phyloP scores from a whole-genome alignment of 2,797 vertebrate species.

The Lophius americanus region DNA sequence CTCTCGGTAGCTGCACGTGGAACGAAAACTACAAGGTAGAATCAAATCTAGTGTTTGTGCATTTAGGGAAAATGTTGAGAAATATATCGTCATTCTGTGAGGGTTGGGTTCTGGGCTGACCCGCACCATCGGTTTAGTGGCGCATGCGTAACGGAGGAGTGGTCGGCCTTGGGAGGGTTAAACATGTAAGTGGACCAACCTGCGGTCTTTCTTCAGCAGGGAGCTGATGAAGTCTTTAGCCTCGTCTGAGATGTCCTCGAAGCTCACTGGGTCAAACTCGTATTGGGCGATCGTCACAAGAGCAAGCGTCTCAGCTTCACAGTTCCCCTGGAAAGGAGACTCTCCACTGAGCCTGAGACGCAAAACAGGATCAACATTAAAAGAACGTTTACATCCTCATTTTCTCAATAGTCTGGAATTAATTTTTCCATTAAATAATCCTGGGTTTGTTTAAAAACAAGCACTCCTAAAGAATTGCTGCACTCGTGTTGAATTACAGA shows the following conservation, averaged over 20 bases:
- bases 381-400: background rate
- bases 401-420: too few species aligned
- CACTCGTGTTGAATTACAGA: rapidly evolving
- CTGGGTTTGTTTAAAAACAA: background rate
- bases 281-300: slow-evolving; percentile 83
- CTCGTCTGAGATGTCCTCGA: slow-evolving; percentile 84
- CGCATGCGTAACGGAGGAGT: too few species aligned
- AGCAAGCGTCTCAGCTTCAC: slow-evolving; percentile 82
- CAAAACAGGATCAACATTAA: background rate
- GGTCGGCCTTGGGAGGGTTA: too few species aligned
- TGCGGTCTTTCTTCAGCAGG: slow-evolving; percentile 83
- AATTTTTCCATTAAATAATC: too few species aligned
- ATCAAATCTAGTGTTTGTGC: too few species aligned
- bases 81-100: too few species aligned
- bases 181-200: slow-evolving; percentile 61
- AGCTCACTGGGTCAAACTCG: slow-evolving; percentile 85
- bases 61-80: too few species aligned
- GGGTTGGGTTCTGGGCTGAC: too few species aligned
- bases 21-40: too few species aligned
- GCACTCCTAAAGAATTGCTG: background rate
- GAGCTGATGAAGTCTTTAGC: slow-evolving; percentile 88
- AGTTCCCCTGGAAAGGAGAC: slow-evolving; percentile 89
- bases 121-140: too few species aligned
- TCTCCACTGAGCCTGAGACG: slow-evolving; percentile 86
- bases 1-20: too few species aligned